Evolutionary conservation across 2,888 invertebrate genomes (phyloP), one percentile per base, ranked within the genome.

Genomic region (Protophormia terraenovae): DNA sequence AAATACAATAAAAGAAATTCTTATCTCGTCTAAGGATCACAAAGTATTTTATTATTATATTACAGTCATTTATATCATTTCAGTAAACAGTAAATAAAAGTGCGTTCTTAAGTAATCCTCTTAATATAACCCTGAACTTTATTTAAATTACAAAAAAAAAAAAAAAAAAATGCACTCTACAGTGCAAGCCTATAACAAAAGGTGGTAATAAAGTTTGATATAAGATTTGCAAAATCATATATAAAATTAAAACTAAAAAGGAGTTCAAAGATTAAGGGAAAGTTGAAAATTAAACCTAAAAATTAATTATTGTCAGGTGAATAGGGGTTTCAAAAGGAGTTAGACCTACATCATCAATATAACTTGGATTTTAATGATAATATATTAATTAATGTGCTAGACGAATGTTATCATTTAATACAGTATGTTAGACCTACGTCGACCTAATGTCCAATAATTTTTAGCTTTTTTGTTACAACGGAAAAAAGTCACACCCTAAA

Each of bases 401-500:
- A n/a, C n/a, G n/a, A n/a, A n/a, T n/a, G n/a, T n/a, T n/a, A n/a
- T n/a, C n/a, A n/a, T n/a, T n/a, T n/a, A n/a, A n/a, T n/a, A n/a
- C n/a, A n/a, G n/a, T n/a, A n/a, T n/a, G n/a, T n/a, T n/a, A 27
- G 0, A 38, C 3, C 7, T 4, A 4, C 6, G 19, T 41, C 60
- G 50, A 47, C 60, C 10, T 24, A n/a, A 69, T 27, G 2, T 4
- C 0, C 1, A 19, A 14, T 5, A 38, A 45, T 27, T 53, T 38
- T 0, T 53, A 6, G 27, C 6, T 7, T 38, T 73, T 58, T 29
- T n/a, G 35, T 50, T 69, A 12, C 32, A 55, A 2, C 55, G 24
- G 32, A 29, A 72, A 45, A 71, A 67, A 76, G 62, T 78, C 75
- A 78, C 45, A 35, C 62, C 81, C 62, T 50, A 4, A 45, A 77